Percentiles rank a stretch among this genome's conserved stretches.
Evolutionary conservation across 1,140 invertebrate species (phyloP).

Genomic region (Aphaenogaster ashmeadi): DNA sequence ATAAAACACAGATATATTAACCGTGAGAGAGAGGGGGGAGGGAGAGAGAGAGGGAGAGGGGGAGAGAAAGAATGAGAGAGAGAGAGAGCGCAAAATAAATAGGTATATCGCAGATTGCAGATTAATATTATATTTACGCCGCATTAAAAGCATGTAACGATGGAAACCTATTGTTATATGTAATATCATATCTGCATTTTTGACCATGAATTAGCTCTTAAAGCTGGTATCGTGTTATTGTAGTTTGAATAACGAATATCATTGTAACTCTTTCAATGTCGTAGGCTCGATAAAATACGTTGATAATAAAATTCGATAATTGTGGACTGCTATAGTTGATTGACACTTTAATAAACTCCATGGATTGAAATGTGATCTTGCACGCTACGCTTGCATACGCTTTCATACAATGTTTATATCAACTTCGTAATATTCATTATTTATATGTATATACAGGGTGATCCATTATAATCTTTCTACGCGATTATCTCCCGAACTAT

Average conservation of each 20-base stretch:
- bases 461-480: too few relatives aligned
- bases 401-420: neutral
- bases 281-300: neutral
- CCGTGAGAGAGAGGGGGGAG: neutral
- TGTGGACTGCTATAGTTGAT: neutral
- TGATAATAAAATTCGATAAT: slow-evolving; percentile 19
- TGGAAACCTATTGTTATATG: slow-evolving; percentile 66
- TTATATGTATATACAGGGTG: neutral
- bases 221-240: slow-evolving; percentile 41
- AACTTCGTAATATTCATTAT: neutral
- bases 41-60: too few relatives aligned
- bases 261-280: slow-evolving; percentile 59
- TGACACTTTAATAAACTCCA: slow-evolving; percentile 3
- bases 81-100: neutral
- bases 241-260: slow-evolving; percentile 44
- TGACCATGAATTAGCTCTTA: slow-evolving; percentile 75
- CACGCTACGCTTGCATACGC: neutral
- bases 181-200: slow-evolving; percentile 70
- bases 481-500: too few relatives aligned
- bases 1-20: neutral
- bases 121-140: slow-evolving; percentile 72
- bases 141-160: slow-evolving; percentile 71
- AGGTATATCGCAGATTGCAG: slow-evolving; percentile 68
- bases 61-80: too few relatives aligned
- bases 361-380: neutral